Evolutionary conservation across 2,113 vertebrate genomes (phyloP), one percentile per base, ranked within the genome.

Genomic region (Oreochromis aureus): DNA sequence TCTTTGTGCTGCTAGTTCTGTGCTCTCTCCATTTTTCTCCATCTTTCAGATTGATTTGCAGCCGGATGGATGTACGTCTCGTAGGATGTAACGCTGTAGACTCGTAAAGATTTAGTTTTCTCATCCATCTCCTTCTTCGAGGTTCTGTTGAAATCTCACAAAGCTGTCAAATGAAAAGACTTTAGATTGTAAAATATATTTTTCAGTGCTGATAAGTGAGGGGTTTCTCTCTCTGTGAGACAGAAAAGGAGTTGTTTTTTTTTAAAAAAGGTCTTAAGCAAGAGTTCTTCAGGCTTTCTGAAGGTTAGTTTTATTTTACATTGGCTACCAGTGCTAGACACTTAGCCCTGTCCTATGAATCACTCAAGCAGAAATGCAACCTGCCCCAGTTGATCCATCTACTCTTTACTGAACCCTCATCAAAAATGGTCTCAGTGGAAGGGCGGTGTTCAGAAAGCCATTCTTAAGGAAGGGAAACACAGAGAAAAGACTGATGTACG

Each of bases 11-110:
- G 81, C 54, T 41, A 15, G 63, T 55, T 91, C 61, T 86, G 51
- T 79, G 66, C 84, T 82, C 82, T 84, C 36, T 41, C 41, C 8
- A 7, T 83, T 87, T 83, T 51, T 56, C 86, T 59, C 27, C 61
- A 76, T 92, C 78, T 84, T 92, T 94, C 81, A 91, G 32, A 89
- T 86, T 53, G 85, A 93, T 91, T 94, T 92, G 69, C 55, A 53
- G 81, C 48, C 15, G 80, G 83, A 89, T 39, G 53, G 66, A 91
- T 79, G 92, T 91, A 46, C 63, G 58, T 92, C 90, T 87, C 4
- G 10, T 51, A 69, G 82, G 85, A 90, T 94, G 78, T 89, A 89
- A 89, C 44, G 80, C 83, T 84, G 80, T 51, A 39, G 81, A 78
- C 85, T 83, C 85, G 86, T 83, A 32, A 90, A 81, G 89, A 73